These are phyloP conservation scores for Heliconius hortense DNA, from an alignment of 2,888 invertebrate genomes.

Conservation along the genomic window DNA sequence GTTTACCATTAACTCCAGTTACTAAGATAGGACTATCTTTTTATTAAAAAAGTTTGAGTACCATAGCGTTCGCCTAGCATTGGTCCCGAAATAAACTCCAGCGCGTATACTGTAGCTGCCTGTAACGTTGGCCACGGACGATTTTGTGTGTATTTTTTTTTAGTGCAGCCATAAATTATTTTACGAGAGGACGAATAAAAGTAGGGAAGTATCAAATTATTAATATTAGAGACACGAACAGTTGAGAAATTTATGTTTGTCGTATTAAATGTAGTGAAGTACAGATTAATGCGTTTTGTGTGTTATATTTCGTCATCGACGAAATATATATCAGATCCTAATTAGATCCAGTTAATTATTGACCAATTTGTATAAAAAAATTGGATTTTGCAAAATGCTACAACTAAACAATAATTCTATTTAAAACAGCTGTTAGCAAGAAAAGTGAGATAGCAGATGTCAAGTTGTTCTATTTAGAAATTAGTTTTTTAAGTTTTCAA, in stretches of 20 bases:
- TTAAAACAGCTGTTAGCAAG: too few species aligned
- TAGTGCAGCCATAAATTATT: slow-evolving; percentile 31
- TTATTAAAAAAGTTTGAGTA: slow-evolving; percentile 49
- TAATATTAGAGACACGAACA: background rate
- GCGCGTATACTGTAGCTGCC: slow-evolving; percentile 45
- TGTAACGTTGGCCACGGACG: slow-evolving; percentile 53
- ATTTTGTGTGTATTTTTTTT: slow-evolving; percentile 41
- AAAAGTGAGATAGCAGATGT: too few species aligned
- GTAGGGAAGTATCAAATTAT: slow-evolving; percentile 19
- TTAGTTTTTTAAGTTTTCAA: too few species aligned
- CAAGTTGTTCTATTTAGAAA: too few species aligned
- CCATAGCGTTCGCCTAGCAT: slow-evolving; percentile 50
- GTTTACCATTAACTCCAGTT: background rate
- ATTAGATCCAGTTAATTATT: too few species aligned
- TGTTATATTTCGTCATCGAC: background rate
- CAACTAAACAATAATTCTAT: too few species aligned
- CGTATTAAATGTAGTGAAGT: background rate
- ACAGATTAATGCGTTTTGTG: background rate
- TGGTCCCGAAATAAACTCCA: slow-evolving; percentile 56
- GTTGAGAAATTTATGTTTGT: background rate
- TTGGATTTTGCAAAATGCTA: too few species aligned
- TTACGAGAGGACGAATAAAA: slow-evolving; percentile 18
- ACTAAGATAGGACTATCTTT: background rate
- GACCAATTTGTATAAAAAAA: too few species aligned
- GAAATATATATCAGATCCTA: too few species aligned